A percentile compares a stretch with the other conserved stretches of the same genome.
Evolutionary conservation across 2,113 vertebrate species (phyloP).

Genomic region (Bagarius yarrelli): DNA sequence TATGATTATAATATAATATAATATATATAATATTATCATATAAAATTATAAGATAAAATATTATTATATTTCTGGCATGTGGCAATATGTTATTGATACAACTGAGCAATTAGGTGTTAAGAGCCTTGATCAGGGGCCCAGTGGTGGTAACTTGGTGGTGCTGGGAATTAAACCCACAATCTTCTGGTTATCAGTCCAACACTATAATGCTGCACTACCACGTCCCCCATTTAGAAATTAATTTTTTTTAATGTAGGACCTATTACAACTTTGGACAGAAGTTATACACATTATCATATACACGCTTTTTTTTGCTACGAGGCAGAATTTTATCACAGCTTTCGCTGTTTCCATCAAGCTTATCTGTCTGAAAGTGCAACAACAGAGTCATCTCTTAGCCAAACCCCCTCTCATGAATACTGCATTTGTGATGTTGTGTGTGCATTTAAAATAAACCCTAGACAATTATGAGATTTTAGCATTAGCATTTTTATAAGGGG

Average conservation of each 20-base stretch:
- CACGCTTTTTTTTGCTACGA: conserved; percentile 4
- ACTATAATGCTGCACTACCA: too few species aligned
- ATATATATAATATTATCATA: too few species aligned
- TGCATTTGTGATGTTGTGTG: conserved; percentile 37
- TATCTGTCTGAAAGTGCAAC: conserved; percentile 24
- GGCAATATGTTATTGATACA: too few species aligned
- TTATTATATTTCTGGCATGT: too few species aligned
- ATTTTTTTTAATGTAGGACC: neutral
- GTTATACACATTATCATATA: conserved; percentile 5
- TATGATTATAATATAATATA: too few species aligned
- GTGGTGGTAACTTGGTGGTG: too few species aligned
- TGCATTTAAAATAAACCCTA: conserved; percentile 41
- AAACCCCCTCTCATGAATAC: conserved; percentile 36
- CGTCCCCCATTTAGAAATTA: too few species aligned
- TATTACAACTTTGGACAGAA: conserved; percentile 21
- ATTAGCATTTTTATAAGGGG: conserved; percentile 49
- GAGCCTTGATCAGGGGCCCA: too few species aligned
- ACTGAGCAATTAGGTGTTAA: too few species aligned
- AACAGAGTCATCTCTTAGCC: conserved; percentile 37
- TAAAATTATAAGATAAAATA: too few species aligned
- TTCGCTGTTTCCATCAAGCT: conserved; percentile 18
- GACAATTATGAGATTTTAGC: conserved; percentile 46
- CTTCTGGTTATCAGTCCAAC: too few species aligned
- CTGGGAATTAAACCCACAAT: too few species aligned
- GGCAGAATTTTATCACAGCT: conserved; percentile 19